A percentile compares a stretch with the other conserved stretches of the same genome.
Conservation (phyloP, 2,888 invertebrate species). For the Mesorhabditis belari region DNA sequence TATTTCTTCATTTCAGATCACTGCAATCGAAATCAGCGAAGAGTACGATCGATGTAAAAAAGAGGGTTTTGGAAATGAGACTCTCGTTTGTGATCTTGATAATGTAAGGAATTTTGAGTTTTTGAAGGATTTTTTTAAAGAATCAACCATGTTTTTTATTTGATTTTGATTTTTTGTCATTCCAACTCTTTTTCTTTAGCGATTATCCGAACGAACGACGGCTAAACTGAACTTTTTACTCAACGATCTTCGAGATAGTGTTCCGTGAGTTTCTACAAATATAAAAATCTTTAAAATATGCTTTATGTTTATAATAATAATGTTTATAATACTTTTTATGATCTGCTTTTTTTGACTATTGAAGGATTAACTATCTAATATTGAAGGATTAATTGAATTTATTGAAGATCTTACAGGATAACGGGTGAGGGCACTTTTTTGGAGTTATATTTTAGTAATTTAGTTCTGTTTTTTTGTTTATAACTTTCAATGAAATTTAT, state of each 20-base stretch:
- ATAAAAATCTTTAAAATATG: too few relatives aligned
- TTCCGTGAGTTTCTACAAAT: too few relatives aligned
- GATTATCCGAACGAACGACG: background rate
- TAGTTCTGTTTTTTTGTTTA: background rate
- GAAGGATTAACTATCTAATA: too few relatives aligned
- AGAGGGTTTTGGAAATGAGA: slow-evolving; percentile 27
- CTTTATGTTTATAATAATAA: too few relatives aligned
- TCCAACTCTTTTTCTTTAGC: background rate
- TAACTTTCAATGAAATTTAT: too few relatives aligned
- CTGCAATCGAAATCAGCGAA: slow-evolving; percentile 7
- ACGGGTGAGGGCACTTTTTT: too few relatives aligned
- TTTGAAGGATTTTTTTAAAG: background rate
- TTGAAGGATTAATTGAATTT: too few relatives aligned
- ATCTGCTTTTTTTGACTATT: background rate
- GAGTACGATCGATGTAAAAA: slow-evolving; percentile 27
- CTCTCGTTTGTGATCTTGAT: slow-evolving; percentile 32
- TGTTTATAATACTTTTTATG: too few relatives aligned
- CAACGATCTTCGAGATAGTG: background rate
- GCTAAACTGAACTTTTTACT: background rate
- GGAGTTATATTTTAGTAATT: too few relatives aligned
- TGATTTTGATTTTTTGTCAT: background rate
- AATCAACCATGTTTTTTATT: background rate
- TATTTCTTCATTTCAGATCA: background rate
- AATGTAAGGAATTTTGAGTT: background rate
- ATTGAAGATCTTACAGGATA: too few relatives aligned